These are phyloP conservation scores for Anthophora plumipes DNA, from an alignment of 2,888 invertebrate species.

Conservation along the genomic window DNA sequence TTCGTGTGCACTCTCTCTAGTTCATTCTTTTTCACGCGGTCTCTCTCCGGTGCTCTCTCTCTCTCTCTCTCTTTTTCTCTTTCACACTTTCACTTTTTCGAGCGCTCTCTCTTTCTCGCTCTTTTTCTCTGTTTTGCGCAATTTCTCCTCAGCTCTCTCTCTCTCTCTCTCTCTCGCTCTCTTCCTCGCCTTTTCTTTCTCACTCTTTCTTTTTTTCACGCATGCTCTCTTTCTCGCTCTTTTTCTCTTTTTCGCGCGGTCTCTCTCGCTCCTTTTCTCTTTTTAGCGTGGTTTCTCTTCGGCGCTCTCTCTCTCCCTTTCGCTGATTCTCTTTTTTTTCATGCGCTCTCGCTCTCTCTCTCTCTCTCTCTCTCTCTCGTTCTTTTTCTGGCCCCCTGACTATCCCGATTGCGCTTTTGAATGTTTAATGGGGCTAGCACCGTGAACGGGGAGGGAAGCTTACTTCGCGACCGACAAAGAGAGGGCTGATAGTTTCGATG, in stretches of 20 bases:
- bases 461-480: constrained; percentile 5
- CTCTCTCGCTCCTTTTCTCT: not conserved
- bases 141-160: constrained; percentile 38
- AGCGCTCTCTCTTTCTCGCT: too few relatives aligned
- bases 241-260: too few relatives aligned
- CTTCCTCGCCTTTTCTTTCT: not conserved
- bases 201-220: too few relatives aligned
- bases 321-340: not conserved
- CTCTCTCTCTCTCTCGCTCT: too few relatives aligned
- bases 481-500: constrained; percentile 26
- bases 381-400: not conserved
- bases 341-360: too few relatives aligned
- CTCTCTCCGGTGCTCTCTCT: too few relatives aligned
- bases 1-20: too few relatives aligned
- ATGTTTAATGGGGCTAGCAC: constrained; percentile 56
- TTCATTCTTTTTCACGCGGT: too few relatives aligned
- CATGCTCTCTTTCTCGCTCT: constrained; percentile 36
- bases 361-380: too few relatives aligned
- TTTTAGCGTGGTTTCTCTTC: constrained; percentile 37
- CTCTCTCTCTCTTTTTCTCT: constrained; percentile 20
- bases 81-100: constrained; percentile 17
- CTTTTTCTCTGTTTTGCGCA: too few relatives aligned
- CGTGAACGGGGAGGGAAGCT: constrained; percentile 19
- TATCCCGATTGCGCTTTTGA: constrained; percentile 33
- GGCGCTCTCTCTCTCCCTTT: not conserved